Conservation (phyloP, 1,140 invertebrate species). For the Drosophila kanapiae region DNA sequence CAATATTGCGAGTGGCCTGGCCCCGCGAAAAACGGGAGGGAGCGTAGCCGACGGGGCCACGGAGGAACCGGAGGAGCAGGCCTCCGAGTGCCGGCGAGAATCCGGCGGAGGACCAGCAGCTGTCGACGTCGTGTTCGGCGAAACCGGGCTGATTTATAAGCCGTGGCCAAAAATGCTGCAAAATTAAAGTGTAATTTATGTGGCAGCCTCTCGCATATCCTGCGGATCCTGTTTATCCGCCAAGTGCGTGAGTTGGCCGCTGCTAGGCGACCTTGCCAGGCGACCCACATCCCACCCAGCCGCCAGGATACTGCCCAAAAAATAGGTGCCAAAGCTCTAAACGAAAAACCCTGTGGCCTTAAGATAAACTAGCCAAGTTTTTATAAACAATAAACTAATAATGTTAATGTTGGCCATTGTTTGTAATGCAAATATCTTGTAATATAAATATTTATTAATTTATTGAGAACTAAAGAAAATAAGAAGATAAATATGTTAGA, state of each 20-base stretch:
- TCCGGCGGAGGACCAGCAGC: conserved; percentile 33
- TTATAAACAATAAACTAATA: too few relatives aligned
- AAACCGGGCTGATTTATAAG: conserved; percentile 75
- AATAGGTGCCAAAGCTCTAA: not conserved
- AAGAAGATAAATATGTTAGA: too few relatives aligned
- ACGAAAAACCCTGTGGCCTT: too few relatives aligned
- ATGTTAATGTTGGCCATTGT: too few relatives aligned
- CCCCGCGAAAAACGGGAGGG: conserved; percentile 10
- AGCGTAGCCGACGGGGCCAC: not conserved
- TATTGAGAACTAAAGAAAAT: too few relatives aligned
- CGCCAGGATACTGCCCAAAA: conserved; percentile 1
- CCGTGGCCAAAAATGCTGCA: conserved; percentile 81
- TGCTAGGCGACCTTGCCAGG: conserved; percentile 43
- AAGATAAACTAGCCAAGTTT: too few relatives aligned
- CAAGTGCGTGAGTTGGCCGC: conserved; percentile 53
- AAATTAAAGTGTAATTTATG: conserved; percentile 84
- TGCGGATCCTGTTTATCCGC: conserved; percentile 69
- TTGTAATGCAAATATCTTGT: too few relatives aligned
- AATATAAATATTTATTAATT: too few relatives aligned
- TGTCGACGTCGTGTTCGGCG: conserved; percentile 33
- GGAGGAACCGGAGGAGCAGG: conserved; percentile 2
- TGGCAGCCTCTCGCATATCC: conserved; percentile 52
- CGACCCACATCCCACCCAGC: conserved; percentile 4
- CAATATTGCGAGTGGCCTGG: conserved; percentile 74
- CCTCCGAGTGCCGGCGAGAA: conserved; percentile 43